Percentiles rank a stretch among this genome's conserved stretches.
phyloP scores from a whole-genome alignment of 2,113 vertebrate species.

The Suncus etruscus region DNA sequence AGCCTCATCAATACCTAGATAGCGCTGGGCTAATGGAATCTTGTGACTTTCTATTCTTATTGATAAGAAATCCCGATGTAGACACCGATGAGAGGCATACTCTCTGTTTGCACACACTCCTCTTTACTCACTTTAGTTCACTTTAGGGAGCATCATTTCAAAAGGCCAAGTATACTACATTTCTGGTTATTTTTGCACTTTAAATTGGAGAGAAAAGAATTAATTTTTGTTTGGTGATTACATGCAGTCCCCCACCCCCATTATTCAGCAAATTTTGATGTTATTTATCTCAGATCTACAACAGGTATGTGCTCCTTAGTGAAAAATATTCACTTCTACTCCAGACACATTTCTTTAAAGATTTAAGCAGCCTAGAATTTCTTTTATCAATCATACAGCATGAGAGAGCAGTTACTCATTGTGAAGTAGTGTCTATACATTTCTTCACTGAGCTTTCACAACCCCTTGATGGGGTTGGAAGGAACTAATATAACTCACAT shows the following conservation, averaged over 20 bases:
- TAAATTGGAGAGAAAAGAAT: conserved; percentile 14
- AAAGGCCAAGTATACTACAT: not conserved
- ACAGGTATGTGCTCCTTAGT: not conserved
- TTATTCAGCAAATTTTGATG: conserved; percentile 24
- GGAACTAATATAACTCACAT: not conserved
- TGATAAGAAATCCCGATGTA: conserved; percentile 54
- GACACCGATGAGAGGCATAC: conserved; percentile 63
- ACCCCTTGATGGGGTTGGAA: not conserved
- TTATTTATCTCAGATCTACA: not conserved
- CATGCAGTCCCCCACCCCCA: not conserved
- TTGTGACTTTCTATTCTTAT: conserved; percentile 69
- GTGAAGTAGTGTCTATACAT: not conserved
- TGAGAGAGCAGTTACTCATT: not conserved
- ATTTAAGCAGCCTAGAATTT: not conserved
- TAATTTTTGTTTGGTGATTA: conserved; percentile 35
- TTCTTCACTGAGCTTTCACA: not conserved
- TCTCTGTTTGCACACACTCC: conserved; percentile 1
- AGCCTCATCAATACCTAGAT: conserved; percentile 69
- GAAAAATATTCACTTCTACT: not conserved
- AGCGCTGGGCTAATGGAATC: conserved; percentile 77
- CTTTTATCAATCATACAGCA: conserved; percentile 4
- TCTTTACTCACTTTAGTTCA: conserved; percentile 13
- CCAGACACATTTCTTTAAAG: conserved; percentile 18
- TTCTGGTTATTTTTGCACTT: not conserved
- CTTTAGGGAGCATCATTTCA: not conserved